Evolutionary conservation across 1,140 invertebrate species (phyloP), one percentile per base, ranked within the genome.

Genomic region (Drepana arcuata): DNA sequence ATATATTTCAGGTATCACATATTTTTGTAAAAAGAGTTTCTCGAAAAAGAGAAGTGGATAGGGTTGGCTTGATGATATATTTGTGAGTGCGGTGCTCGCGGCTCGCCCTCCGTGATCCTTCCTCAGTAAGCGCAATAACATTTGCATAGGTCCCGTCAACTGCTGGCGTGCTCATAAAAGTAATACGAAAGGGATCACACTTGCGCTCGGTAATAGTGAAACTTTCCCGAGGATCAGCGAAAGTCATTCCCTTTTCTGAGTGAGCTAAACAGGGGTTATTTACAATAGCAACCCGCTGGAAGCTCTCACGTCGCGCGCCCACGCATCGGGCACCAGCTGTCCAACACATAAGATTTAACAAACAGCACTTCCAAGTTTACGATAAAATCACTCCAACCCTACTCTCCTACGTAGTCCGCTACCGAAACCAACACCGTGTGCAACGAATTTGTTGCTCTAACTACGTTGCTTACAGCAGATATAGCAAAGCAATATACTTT

Each of bases 111-210:
- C 35, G 47, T 43, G 42, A 41, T 39, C 49, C 50, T 53, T 50
- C 32, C 51, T 54, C 46, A 48, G 48, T 47, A 48, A 52, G 52
- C 53, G 55, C 50, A 60, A 69, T 69, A 65, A 60, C 58, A 68
- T 68, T 68, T 62, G 56, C 64, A 68, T 68, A 68, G 58, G 53
- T 51, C 41, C 41, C 50, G 50, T 53, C 56, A 62, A 63, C 56
- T 55, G 49, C 43, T 51, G 39, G 44, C 42, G 48, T 46, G 44
- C 52, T 54, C 52, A 60, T 60, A 65, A 69, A 65, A 65, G 52
- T 58, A 58, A 58, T 59, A 56, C 37, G 47, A 60, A 62, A 62
- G 54, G 60, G 61, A 65, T 65, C 58, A 56, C 58, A 52, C 55
- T 47, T 41, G 40, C 46, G 49, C 50, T 33, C 47, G 37, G 29